phyloP scores from a whole-genome alignment of 2,888 invertebrate genomes.

The Calliopum simillimum region DNA sequence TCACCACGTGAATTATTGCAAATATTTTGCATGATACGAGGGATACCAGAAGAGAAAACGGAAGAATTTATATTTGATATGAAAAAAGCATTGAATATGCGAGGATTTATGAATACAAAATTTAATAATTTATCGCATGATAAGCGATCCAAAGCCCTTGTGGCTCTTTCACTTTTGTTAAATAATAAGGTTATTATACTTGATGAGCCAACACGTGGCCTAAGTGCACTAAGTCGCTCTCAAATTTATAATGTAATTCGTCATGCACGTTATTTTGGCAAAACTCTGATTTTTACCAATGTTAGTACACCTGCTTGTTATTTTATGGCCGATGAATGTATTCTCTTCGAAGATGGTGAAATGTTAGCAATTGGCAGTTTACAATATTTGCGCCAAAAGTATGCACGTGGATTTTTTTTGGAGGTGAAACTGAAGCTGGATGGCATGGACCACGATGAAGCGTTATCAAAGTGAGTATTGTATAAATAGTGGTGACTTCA shows the following conservation, averaged over 20 bases:
- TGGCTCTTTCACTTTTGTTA: slow-evolving; percentile 78
- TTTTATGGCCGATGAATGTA: slow-evolving; percentile 79
- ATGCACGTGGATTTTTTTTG: slow-evolving; percentile 68
- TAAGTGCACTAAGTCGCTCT: slow-evolving; percentile 82
- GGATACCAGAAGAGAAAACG: slow-evolving; percentile 65
- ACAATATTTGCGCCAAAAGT: slow-evolving; percentile 81
- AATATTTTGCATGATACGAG: slow-evolving; percentile 74
- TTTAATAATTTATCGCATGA: slow-evolving; percentile 74
- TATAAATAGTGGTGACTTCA: no score
- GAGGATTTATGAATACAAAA: slow-evolving; percentile 72
- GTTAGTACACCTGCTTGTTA: slow-evolving; percentile 88
- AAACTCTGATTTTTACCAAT: slow-evolving; percentile 82
- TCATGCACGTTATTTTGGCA: slow-evolving; percentile 75
- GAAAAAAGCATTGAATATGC: slow-evolving; percentile 71
- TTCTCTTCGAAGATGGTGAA: slow-evolving; percentile 81
- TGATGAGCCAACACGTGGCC: slow-evolving; percentile 70
- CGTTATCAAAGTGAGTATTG: slow-evolving; percentile 52
- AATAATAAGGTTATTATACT: slow-evolving; percentile 75
- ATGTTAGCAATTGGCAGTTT: slow-evolving; percentile 80
- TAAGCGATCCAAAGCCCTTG: slow-evolving; percentile 77
- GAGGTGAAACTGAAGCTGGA: slow-evolving; percentile 55
- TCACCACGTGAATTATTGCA: slow-evolving; percentile 76
- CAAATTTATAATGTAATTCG: slow-evolving; percentile 82
- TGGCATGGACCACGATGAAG: slow-evolving; percentile 49
- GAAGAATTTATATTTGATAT: slow-evolving; percentile 65